Evolutionary conservation across 2,888 invertebrate species (phyloP), one percentile per base, ranked within the genome.

Genomic region (Campoplex capitator): DNA sequence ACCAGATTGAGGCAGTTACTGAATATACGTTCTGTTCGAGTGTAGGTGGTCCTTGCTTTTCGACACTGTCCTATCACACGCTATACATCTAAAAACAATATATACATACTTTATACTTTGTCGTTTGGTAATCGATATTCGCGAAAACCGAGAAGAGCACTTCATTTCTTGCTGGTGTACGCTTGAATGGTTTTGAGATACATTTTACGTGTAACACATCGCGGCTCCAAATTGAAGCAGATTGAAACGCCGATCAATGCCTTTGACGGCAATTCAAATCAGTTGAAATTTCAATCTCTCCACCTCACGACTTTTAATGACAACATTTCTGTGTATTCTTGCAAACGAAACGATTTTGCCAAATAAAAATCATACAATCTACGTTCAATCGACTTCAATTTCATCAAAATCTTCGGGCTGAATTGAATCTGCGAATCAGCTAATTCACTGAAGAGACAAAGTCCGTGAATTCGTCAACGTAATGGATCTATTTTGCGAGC

Each of bases 41-140:
- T 28, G 62, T 62, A 32, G 32, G 9, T 18, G n/a, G 62, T 76
- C 68, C 48, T 70, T 74, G 79, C 65, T 85, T 81, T 81, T 73
- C 54, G 54, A 23, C 38, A n/a, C 38, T 70, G 7, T 56, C 18
- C 42, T 42, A 23, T 48, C 42, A 35, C 51, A 35, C 51, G 28
- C 51, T 32, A 4, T 16, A 13, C 11, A 45, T 16, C 48, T 56
- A 28, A 68, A 70, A 68, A 56, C 18, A 54, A 38, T 38, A 38
- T 56, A 32, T 58, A 35, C 23, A 65, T 45, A 54, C 8, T 32
- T 35, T 23, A 48, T 16, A 67, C 74, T 73, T 51, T 70, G 70
- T 73, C 76, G 56, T 80, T 79, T 67, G 83, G 48, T 71, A 79
- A 86, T 85, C 85, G 85, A 85, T 85, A 82, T 82, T 85, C 58